Conservation (phyloP, 1,140 invertebrate species). For the Psilanteris sp. region DNA sequence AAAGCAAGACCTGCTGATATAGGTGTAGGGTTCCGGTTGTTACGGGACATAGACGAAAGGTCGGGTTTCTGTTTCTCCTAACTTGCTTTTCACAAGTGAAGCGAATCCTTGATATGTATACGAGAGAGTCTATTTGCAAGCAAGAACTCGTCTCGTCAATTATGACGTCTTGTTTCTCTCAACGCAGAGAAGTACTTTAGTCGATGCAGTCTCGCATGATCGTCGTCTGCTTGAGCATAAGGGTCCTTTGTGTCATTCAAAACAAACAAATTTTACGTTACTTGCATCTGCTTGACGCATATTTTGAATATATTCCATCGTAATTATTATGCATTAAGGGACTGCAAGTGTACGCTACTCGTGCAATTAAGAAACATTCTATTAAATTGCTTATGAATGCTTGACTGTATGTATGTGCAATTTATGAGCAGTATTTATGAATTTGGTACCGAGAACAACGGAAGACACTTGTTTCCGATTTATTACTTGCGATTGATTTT, state of each 20-base stretch:
- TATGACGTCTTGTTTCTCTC: constrained; percentile 52
- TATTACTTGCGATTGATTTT: too few relatives aligned
- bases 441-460: too few relatives aligned
- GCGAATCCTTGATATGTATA: constrained; percentile 35
- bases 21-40: constrained; percentile 41
- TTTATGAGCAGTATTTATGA: too few relatives aligned
- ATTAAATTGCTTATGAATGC: too few relatives aligned
- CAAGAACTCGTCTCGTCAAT: constrained; percentile 54
- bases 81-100: constrained; percentile 51
- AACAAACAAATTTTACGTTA: constrained; percentile 50
- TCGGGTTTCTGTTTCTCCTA: constrained; percentile 40
- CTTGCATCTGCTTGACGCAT: constrained; percentile 25
- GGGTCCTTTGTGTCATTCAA: constrained; percentile 48
- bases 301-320: constrained; percentile 1
- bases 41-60: constrained; percentile 29
- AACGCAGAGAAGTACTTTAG: constrained; percentile 7
- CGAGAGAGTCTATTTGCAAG: constrained; percentile 24
- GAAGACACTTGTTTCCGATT: too few relatives aligned
- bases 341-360: too few relatives aligned
- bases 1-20: constrained; percentile 23
- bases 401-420: too few relatives aligned
- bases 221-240: constrained; percentile 46
- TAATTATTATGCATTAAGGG: constrained; percentile 1
- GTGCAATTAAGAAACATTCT: too few relatives aligned
- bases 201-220: constrained; percentile 37